A percentile compares a stretch with the other conserved stretches of the same genome.
Evolutionary conservation across 2,888 invertebrate species (phyloP).

Genomic region (Tetragonula carbonaria): DNA sequence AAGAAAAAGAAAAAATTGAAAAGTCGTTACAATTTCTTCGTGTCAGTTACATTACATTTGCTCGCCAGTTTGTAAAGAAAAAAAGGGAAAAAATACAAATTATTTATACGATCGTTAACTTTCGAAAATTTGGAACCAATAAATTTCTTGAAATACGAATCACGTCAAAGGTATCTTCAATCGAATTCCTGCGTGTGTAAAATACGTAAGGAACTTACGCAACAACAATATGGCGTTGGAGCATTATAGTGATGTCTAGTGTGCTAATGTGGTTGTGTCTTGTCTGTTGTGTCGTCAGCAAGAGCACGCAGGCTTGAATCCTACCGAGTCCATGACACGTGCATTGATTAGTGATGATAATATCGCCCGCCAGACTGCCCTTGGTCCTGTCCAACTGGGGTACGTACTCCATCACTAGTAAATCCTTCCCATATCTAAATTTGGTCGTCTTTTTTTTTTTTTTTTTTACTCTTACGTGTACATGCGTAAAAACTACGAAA

Average conservation of each 20-base stretch:
- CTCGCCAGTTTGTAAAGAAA: neutral
- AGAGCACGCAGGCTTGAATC: constrained; percentile 94
- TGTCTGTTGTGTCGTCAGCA: constrained; percentile 91
- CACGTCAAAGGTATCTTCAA: constrained; percentile 63
- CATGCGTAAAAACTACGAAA: too few species aligned
- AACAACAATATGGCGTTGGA: constrained; percentile 77
- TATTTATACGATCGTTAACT: too few species aligned
- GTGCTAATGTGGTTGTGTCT: constrained; percentile 85
- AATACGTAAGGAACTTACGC: constrained; percentile 64
- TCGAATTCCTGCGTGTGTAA: constrained; percentile 62
- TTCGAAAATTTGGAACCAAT: neutral
- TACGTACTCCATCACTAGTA: constrained; percentile 88
- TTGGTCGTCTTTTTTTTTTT: too few species aligned
- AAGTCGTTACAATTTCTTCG: neutral
- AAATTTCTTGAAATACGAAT: constrained; percentile 40
- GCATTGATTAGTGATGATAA: constrained; percentile 97
- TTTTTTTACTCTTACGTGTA: too few species aligned
- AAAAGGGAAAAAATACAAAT: too few species aligned
- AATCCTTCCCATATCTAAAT: constrained; percentile 63
- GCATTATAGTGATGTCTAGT: constrained; percentile 82
- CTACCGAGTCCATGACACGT: constrained; percentile 97
- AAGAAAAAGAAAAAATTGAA: neutral
- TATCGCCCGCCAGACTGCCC: constrained; percentile 91
- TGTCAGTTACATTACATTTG: neutral
- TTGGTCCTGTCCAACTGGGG: constrained; percentile 97